A percentile compares a stretch with the other conserved stretches of the same genome.
Evolutionary conservation across 1,140 invertebrate species (phyloP).

Genomic region (Stratiolaelaps scimitus): DNA sequence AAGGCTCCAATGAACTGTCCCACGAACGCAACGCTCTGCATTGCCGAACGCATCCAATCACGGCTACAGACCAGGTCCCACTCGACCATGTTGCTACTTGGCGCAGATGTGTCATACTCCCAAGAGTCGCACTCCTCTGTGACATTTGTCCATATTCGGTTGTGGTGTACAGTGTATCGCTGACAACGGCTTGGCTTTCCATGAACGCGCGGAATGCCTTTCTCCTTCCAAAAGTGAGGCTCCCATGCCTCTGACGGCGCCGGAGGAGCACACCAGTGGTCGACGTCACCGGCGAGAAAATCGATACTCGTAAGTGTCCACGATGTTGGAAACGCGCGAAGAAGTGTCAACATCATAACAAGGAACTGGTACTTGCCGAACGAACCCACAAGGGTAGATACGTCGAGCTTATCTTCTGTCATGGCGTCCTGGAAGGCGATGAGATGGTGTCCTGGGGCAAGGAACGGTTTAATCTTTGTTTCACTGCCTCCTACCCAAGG

Average conservation of each 20-base stretch:
- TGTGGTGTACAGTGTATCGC: background rate
- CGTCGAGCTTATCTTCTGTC: background rate
- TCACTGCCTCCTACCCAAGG: too few relatives aligned
- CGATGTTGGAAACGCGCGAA: slow-evolving; percentile 5
- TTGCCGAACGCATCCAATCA: slow-evolving; percentile 26
- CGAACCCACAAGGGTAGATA: slow-evolving; percentile 1
- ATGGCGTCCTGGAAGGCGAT: too few relatives aligned
- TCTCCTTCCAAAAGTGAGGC: slow-evolving; percentile 3
- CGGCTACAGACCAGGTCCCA: slow-evolving; percentile 9
- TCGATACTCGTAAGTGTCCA: slow-evolving; percentile 24
- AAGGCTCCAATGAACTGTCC: slow-evolving; percentile 21
- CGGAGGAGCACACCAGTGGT: slow-evolving; percentile 21
- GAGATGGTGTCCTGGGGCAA: too few relatives aligned
- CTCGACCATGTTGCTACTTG: slow-evolving; percentile 4
- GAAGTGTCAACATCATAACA: slow-evolving; percentile 15
- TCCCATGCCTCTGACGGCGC: background rate
- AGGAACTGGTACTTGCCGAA: slow-evolving; percentile 17
- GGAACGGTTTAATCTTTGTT: too few relatives aligned
- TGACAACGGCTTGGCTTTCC: slow-evolving; percentile 22
- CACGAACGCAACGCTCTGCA: slow-evolving; percentile 22
- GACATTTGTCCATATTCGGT: background rate
- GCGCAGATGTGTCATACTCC: slow-evolving; percentile 5
- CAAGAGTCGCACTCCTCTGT: background rate
- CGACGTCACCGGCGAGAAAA: slow-evolving; percentile 15
- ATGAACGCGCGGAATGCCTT: background rate